phyloP scores from a whole-genome alignment of 2,797 vertebrate genomes.

The Gallinago solitaria region DNA sequence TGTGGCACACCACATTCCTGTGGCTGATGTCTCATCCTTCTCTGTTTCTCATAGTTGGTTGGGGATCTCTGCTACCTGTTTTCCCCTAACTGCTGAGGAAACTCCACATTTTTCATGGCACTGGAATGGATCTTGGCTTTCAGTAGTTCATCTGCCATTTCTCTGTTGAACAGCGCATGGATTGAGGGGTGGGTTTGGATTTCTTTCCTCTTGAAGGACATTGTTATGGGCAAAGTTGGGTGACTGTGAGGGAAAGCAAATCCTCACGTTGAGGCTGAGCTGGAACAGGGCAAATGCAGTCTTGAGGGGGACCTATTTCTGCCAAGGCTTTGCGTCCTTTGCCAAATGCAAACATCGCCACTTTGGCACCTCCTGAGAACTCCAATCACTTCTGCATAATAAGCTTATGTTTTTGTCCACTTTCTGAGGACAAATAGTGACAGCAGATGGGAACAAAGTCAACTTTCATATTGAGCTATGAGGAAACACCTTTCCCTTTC shows the following conservation, averaged over 20 bases:
- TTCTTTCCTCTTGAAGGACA: background rate
- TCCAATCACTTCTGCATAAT: background rate
- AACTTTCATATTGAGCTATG: background rate
- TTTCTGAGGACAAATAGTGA: background rate
- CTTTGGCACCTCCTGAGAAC: background rate
- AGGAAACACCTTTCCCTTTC: background rate
- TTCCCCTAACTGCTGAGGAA: background rate
- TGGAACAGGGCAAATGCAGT: background rate
- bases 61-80: background rate
- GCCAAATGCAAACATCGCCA: background rate
- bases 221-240: background rate
- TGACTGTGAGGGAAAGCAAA: background rate
- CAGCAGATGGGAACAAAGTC: background rate
- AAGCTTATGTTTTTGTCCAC: background rate
- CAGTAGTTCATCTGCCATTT: background rate
- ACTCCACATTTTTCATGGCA: background rate
- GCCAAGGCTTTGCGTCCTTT: background rate
- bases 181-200: background rate
- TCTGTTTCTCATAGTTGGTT: background rate
- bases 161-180: background rate
- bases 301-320: background rate
- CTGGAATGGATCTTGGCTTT: background rate
- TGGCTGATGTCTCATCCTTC: background rate
- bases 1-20: background rate
- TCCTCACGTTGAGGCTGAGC: background rate